Evolutionary conservation across 2,888 invertebrate species (phyloP), one percentile per base, ranked within the genome.

Genomic region (Cataglyphis albicans): DNA sequence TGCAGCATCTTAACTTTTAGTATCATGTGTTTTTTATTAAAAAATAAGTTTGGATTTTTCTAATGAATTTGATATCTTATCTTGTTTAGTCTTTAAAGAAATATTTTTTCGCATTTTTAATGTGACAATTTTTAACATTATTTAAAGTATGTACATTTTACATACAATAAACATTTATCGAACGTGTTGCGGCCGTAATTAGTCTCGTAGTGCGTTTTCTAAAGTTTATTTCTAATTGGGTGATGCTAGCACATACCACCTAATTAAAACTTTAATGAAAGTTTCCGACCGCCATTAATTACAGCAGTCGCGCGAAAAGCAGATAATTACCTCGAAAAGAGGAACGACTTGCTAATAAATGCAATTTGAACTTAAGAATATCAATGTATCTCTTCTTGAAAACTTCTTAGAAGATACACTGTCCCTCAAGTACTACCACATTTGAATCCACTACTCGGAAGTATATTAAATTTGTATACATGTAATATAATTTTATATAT

Each of bases 251-350:
- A 41, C 41, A 41, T 10, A 72, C 86, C 87, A 90, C 85, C 91
- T 92, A 91, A 91, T 93, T 93, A 91, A 90, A 91, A 93, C 91
- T 93, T 92, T 90, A 91, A 91, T 91, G 89, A 90, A 91, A 92
- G 89, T 92, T 90, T 81, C 82, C 83, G 85, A 85, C 89, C 86
- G 82, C 87, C 86, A 83, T 90, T 86, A 87, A 90, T 90, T 85
- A 90, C 89, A 82, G 89, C 86, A 84, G 86, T 86, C 88, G 89
- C 75, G 86, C 84, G 88, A 87, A 86, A 85, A 84, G 88, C 78
- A 87, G 91, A 89, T 92, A 92, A 92, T 92, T 92, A 91, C 90
- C 84, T 82, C 86, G 86, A 88, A 88, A 87, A 86, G 86, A 85
- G 84, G 87, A 89, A 87, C 84, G 91, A 92, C 90, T 92, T 92